phyloP scores from a whole-genome alignment of 2,113 vertebrate genomes.

The Podocnemis expansa region DNA sequence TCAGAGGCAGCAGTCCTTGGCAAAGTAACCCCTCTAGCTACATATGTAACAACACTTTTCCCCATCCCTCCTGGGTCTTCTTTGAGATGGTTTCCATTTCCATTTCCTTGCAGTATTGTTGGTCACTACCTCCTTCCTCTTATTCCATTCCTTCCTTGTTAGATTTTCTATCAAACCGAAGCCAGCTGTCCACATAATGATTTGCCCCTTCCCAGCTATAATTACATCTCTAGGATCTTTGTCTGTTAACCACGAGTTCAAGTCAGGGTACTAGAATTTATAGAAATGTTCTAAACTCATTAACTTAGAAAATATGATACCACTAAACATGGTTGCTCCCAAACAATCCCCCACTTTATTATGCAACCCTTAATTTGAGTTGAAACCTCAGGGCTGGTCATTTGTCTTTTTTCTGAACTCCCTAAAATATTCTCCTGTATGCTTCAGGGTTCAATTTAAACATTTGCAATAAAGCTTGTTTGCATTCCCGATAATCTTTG shows the following conservation, averaged over 20 bases:
- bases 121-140: neutral
- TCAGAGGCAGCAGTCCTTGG: neutral
- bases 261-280: no score
- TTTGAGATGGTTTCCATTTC: neutral
- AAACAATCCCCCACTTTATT: no score
- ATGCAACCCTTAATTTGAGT: no score
- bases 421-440: neutral
- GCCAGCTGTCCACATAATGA: neutral
- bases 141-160: neutral
- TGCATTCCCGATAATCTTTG: neutral
- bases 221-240: neutral
- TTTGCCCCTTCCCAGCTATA: neutral
- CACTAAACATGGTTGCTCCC: no score
- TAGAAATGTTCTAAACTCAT: no score
- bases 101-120: no score
- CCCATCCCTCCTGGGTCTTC: neutral
- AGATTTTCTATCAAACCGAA: neutral
- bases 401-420: no score
- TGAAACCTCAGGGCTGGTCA: no score
- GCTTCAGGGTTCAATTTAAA: neutral
- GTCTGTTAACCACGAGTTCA: no score
- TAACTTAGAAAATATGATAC: no score
- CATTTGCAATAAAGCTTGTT: neutral
- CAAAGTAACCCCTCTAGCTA: neutral
- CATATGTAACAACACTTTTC: neutral